A percentile compares a stretch with the other conserved stretches of the same genome.
These are phyloP conservation scores for Pogoniulus pusillus DNA, from an alignment of 2,797 vertebrate species.

Conservation along the genomic window DNA sequence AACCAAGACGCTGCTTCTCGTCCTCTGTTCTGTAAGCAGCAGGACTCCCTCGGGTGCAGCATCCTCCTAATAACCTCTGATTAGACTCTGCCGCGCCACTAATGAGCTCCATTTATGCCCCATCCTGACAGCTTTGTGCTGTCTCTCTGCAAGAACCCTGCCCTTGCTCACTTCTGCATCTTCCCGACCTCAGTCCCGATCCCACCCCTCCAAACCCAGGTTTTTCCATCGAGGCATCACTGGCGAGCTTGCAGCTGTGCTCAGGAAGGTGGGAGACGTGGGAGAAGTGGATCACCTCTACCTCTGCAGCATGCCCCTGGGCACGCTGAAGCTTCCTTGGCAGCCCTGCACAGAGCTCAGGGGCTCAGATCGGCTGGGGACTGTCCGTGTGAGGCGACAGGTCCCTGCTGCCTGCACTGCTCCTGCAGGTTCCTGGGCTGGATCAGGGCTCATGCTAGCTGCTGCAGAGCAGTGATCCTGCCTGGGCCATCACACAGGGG, in stretches of 20 bases:
- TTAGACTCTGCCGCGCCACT: not conserved
- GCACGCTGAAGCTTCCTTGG: not conserved
- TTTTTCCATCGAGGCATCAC: not conserved
- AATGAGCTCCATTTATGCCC: not conserved
- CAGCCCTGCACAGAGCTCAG: not conserved
- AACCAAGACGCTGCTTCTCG: not conserved
- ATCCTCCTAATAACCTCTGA: not conserved
- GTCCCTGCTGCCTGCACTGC: not conserved
- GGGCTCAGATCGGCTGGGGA: not conserved
- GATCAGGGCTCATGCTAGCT: not conserved
- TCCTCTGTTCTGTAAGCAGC: not conserved
- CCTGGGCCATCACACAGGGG: not conserved
- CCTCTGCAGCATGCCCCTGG: not conserved
- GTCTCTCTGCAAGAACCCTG: not conserved
- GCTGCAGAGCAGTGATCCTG: not conserved
- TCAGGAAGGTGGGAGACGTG: not conserved
- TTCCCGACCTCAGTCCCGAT: not conserved
- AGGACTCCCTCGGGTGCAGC: not conserved
- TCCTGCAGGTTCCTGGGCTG: not conserved
- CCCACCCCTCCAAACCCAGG: not conserved
- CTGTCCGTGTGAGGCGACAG: not conserved
- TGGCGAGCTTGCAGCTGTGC: not conserved
- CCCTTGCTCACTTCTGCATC: not conserved
- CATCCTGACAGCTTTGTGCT: not conserved
- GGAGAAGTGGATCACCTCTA: not conserved